Evolutionary conservation across 2,797 vertebrate species (phyloP).

Genomic region (Trematomus bernacchii): DNA sequence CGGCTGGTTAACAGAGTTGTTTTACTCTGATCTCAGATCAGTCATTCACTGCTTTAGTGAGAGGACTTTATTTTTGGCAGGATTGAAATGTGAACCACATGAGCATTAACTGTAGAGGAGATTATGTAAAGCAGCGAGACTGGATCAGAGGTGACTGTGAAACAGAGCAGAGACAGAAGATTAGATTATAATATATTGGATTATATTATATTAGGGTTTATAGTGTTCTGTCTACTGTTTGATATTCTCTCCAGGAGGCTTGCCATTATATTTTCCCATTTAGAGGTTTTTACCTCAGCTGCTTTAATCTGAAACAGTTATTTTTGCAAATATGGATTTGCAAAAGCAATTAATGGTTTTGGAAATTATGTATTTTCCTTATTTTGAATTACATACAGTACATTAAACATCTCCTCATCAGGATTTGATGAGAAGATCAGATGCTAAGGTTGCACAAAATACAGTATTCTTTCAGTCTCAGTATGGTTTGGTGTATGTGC

Average conservation of each 20-base stretch:
- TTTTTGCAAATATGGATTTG: neutral
- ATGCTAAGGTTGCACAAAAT: too few species aligned
- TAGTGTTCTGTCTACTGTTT: constrained; percentile 1
- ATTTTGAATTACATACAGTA: neutral
- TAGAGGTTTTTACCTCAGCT: neutral
- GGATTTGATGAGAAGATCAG: too few species aligned
- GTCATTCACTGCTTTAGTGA: constrained; percentile 8
- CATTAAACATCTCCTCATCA: neutral
- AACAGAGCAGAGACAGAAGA: constrained; percentile 43
- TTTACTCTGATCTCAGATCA: constrained; percentile 13
- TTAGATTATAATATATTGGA: constrained; percentile 26
- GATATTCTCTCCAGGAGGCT: constrained; percentile 30
- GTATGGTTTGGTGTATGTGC: too few species aligned
- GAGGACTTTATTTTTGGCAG: constrained; percentile 35
- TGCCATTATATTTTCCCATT: neutral
- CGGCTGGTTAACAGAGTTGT: neutral
- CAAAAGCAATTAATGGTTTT: neutral
- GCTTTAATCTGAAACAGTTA: constrained; percentile 21
- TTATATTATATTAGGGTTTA: constrained; percentile 29
- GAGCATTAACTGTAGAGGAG: too few species aligned
- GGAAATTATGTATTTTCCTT: neutral
- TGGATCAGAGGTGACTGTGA: neutral
- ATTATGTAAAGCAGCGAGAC: constrained; percentile 9
- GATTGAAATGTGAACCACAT: neutral
- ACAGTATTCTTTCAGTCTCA: too few species aligned